phyloP scores from a whole-genome alignment of 2,888 invertebrate genomes.

The Spicauda simplicius region DNA sequence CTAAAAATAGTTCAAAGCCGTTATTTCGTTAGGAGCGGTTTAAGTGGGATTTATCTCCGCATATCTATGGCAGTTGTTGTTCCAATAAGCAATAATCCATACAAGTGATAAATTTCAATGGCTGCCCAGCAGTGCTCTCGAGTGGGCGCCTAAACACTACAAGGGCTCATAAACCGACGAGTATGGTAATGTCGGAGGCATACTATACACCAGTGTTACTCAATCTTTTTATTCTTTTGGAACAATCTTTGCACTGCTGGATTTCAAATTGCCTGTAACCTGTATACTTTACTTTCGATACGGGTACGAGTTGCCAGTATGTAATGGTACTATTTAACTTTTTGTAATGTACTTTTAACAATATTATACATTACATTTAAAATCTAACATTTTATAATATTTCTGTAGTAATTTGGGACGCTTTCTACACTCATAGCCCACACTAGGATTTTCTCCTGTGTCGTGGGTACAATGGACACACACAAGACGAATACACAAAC shows the following conservation, averaged over 20 bases:
- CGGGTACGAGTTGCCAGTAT: no score
- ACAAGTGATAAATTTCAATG: slow-evolving; percentile 78
- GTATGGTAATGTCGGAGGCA: slow-evolving; percentile 77
- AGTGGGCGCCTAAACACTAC: slow-evolving; percentile 83
- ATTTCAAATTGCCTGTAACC: no score
- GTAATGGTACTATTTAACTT: no score
- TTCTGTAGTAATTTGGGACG: no score
- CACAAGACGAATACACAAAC: no score
- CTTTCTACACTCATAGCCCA: no score
- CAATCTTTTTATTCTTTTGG: slow-evolving; percentile 42
- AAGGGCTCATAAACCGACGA: slow-evolving; percentile 77
- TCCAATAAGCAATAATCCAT: slow-evolving; percentile 77
- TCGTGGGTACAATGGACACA: no score
- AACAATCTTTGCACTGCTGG: neutral
- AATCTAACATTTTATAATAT: no score
- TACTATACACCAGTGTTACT: slow-evolving; percentile 53
- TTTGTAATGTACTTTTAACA: no score
- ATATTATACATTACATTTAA: no score
- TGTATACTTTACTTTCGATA: no score
- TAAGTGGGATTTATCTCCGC: slow-evolving; percentile 33
- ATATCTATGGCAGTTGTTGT: slow-evolving; percentile 65
- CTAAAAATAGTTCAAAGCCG: slow-evolving; percentile 15
- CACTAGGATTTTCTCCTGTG: no score
- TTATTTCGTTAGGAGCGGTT: slow-evolving; percentile 28
- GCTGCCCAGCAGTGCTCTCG: slow-evolving; percentile 61